Conservation (phyloP, 1,140 invertebrate genomes). For the Nylanderia fulva region DNA sequence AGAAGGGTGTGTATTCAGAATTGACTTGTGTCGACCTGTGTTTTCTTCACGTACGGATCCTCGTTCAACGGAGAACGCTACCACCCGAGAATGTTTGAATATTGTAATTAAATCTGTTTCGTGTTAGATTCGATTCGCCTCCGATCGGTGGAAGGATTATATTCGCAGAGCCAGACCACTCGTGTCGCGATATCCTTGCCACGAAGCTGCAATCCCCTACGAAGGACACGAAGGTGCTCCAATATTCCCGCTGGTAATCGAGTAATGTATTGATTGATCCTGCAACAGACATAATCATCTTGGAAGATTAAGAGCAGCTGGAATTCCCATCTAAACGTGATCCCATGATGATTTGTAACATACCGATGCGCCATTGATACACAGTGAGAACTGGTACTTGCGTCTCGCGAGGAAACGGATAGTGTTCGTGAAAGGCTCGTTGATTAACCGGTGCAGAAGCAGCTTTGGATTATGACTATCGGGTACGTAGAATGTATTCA, state of each 20-base stretch:
- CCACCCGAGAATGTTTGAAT: background rate
- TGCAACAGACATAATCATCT: conserved; percentile 41
- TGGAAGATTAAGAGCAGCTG: conserved; percentile 32
- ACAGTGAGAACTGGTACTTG: background rate
- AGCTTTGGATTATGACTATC: conserved; percentile 73
- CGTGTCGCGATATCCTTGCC: conserved; percentile 22
- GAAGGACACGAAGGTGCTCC: conserved; percentile 26
- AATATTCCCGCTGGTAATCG: conserved; percentile 36
- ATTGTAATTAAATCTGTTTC: background rate
- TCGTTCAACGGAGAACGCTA: background rate
- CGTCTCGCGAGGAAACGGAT: conserved; percentile 6
- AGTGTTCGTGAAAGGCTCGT: conserved; percentile 4
- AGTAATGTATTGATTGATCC: conserved; percentile 46
- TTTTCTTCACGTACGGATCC: background rate
- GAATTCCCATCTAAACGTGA: conserved; percentile 45
- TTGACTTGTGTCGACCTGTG: background rate
- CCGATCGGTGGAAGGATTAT: background rate
- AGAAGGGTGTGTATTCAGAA: background rate
- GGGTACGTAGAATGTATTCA: conserved; percentile 69
- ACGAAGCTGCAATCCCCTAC: background rate
- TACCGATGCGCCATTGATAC: conserved; percentile 33
- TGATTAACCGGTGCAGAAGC: conserved; percentile 59
- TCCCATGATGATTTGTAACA: conserved; percentile 51
- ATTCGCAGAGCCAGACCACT: conserved; percentile 16
- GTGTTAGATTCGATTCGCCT: background rate